Evolutionary conservation across 2,113 vertebrate species (phyloP).

Genomic region (Halcyon senegalensis): DNA sequence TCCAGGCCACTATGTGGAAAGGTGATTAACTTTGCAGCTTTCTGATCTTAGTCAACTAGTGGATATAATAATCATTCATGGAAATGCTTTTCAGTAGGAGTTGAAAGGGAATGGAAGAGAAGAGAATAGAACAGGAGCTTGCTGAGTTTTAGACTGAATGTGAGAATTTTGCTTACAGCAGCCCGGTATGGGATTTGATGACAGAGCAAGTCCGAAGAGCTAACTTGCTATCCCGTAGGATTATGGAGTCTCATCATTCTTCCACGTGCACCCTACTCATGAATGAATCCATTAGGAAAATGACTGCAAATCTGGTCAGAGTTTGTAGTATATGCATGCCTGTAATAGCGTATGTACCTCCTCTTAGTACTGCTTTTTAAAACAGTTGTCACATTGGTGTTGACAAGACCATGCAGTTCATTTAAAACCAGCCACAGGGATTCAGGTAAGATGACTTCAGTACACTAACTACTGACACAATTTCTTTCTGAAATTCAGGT

Average conservation of each 20-base stretch:
- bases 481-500: not conserved
- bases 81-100: not conserved
- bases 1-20: not conserved
- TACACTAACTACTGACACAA: not conserved
- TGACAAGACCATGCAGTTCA: not conserved
- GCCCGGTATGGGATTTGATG: accelerated
- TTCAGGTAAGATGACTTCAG: not conserved
- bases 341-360: not conserved
- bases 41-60: not conserved
- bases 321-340: not conserved
- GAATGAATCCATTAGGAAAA: not conserved
- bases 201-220: not conserved
- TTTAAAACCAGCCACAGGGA: not conserved
- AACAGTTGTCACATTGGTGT: not conserved
- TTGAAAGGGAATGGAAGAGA: not conserved
- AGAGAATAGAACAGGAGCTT: not conserved
- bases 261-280: not conserved
- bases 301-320: not conserved
- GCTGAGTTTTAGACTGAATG: not conserved
- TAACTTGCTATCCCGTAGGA: not conserved
- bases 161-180: not conserved
- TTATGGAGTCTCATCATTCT: not conserved
- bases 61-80: not conserved
- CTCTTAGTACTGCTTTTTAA: not conserved
- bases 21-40: not conserved